Evolutionary conservation across 2,888 invertebrate species (phyloP).

Genomic region (Clistopyga incitator): DNA sequence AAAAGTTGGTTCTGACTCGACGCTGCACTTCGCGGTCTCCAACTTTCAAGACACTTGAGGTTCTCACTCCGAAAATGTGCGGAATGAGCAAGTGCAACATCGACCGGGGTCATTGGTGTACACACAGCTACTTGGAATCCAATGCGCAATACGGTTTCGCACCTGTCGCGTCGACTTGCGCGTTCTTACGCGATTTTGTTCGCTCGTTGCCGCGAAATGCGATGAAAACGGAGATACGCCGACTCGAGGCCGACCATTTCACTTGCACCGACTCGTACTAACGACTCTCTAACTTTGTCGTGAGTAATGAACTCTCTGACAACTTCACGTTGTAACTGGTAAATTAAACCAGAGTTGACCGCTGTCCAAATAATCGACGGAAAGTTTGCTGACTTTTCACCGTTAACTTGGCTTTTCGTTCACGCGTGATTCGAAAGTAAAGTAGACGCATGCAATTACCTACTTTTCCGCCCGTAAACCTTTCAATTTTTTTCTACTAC

Average conservation of each 20-base stretch:
- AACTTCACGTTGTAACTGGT: background rate
- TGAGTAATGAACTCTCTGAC: slow-evolving; percentile 55
- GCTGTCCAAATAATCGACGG: background rate
- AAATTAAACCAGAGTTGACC: slow-evolving; percentile 4
- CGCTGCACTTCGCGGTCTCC: background rate
- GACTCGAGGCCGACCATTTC: slow-evolving; percentile 54
- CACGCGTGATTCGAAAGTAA: background rate
- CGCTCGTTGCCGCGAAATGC: slow-evolving; percentile 51
- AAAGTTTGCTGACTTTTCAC: background rate
- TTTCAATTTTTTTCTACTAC: background rate
- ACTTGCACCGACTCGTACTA: slow-evolving; percentile 39
- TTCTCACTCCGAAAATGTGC: background rate
- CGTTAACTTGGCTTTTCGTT: background rate
- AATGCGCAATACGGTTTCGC: slow-evolving; percentile 66
- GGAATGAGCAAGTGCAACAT: slow-evolving; percentile 35
- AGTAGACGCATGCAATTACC: background rate
- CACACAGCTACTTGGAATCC: slow-evolving; percentile 56
- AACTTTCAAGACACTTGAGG: background rate
- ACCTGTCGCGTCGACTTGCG: slow-evolving; percentile 64
- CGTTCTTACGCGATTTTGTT: slow-evolving; percentile 64
- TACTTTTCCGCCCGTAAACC: background rate
- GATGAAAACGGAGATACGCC: slow-evolving; percentile 55
- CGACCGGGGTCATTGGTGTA: slow-evolving; percentile 29
- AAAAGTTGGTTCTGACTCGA: background rate
- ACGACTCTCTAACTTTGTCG: slow-evolving; percentile 41